phyloP scores from a whole-genome alignment of 2,888 invertebrate species.

The Acanthococcus lagerstroemiae region DNA sequence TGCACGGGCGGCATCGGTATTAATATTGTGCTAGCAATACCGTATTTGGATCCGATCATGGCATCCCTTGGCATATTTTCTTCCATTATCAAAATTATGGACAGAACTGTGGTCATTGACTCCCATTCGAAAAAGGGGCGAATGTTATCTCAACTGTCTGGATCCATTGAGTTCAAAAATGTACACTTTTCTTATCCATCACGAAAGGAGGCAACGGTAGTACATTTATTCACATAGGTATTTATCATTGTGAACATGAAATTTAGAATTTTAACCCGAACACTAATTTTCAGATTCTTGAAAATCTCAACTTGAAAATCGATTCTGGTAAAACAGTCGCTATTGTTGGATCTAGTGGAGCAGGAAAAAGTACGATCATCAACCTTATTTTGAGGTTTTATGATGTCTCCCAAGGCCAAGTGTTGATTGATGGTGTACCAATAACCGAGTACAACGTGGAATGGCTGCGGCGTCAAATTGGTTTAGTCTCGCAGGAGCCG shows the following conservation, averaged over 20 bases:
- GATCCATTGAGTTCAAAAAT: slow-evolving; percentile 59
- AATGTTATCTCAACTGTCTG: slow-evolving; percentile 41
- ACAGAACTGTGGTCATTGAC: slow-evolving; percentile 65
- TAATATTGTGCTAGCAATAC: no score
- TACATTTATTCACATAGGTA: slow-evolving; percentile 13
- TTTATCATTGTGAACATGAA: neutral
- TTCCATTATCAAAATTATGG: slow-evolving; percentile 65
- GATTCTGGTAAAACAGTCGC: slow-evolving; percentile 66
- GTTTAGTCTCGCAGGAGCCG: slow-evolving; percentile 84
- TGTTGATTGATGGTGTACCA: slow-evolving; percentile 55
- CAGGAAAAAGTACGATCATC: slow-evolving; percentile 68
- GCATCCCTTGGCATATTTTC: slow-evolving; percentile 68
- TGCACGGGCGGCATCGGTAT: no score
- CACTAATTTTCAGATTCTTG: slow-evolving; percentile 45
- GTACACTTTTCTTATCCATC: slow-evolving; percentile 75
- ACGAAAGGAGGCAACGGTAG: slow-evolving; percentile 49
- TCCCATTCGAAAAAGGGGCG: slow-evolving; percentile 54
- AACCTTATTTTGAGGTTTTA: slow-evolving; percentile 65
- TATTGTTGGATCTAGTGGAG: slow-evolving; percentile 61
- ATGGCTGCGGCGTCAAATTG: no score
- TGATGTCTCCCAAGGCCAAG: slow-evolving; percentile 55
- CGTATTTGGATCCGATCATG: slow-evolving; percentile 68
- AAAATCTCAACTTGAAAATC: slow-evolving; percentile 56
- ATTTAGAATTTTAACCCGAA: no score
- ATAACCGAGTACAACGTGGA: slow-evolving; percentile 60